phyloP scores from a whole-genome alignment of 1,140 invertebrate genomes.

The Nasonia giraulti region DNA sequence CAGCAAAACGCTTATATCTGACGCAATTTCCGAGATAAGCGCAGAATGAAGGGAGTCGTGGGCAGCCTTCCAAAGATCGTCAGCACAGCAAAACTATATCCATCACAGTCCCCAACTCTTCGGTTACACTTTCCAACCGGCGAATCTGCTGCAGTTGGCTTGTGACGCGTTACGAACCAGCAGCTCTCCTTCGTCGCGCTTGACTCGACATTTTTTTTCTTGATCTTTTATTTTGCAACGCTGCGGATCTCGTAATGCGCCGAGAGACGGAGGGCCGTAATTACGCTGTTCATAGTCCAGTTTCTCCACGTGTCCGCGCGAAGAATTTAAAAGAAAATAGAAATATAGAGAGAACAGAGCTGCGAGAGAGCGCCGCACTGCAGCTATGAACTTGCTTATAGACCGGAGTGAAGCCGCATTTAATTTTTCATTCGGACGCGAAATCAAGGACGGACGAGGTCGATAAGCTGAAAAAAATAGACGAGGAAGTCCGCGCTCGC shows the following conservation, averaged over 20 bases:
- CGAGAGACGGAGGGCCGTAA: too few species aligned
- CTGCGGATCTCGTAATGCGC: neutral
- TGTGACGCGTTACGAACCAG: neutral
- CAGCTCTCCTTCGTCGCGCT: neutral
- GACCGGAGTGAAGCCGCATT: constrained; percentile 40
- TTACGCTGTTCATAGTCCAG: too few species aligned
- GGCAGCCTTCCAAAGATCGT: neutral
- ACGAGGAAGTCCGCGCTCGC: constrained; percentile 9
- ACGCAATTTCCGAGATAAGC: too few species aligned
- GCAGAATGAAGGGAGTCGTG: too few species aligned
- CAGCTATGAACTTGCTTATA: constrained; percentile 16
- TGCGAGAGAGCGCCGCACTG: too few species aligned
- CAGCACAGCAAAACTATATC: neutral
- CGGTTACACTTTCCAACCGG: neutral
- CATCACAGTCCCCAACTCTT: too few species aligned
- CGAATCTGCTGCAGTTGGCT: neutral
- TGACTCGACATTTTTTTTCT: neutral
- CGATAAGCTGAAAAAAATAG: constrained; percentile 57
- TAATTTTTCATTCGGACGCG: constrained; percentile 60
- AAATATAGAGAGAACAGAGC: too few species aligned
- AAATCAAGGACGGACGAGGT: constrained; percentile 60
- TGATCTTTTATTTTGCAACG: neutral
- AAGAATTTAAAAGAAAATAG: too few species aligned
- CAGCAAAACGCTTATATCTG: too few species aligned
- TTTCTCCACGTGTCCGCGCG: too few species aligned